Base-by-base conservation (phyloP, 2,797 vertebrate genomes). In the Oryzias dopingdopingensis region DNA sequence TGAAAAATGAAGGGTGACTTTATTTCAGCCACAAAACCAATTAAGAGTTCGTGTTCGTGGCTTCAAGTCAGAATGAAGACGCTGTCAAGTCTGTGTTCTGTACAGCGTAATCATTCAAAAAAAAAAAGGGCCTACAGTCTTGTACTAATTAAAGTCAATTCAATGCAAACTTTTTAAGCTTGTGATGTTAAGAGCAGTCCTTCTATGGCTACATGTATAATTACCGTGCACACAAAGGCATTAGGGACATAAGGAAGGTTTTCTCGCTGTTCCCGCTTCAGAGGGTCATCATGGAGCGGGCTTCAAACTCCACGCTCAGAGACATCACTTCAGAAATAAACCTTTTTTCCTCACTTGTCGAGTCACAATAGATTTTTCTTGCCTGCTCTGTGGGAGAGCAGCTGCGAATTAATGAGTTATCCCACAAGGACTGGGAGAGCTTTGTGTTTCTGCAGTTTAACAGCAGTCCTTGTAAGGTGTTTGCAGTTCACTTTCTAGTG, bases 141-240 rank as follows among this genome's bases (percentile, higher is more conserved):
- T 52, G n/a, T 55, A 59, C 64, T 58, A 62, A 59, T 66, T 66
- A 68, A 59, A 63, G 26, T 18, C 4, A 7, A 40, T 65, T 69
- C 44, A 20, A 50, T 46, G 20, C 58, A 64, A 52, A 48, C 44
- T 45, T 65, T 56, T 52, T 7, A 22, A 15, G 22, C 29, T 68
- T 67, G 57, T 45, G 42, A 54, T 32, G 49, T 44, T 24, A 40
- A 61, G 49, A 56, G 6, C 49, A 5, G 10, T 15, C 32, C 4
- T 14, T 55, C 48, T 42, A 6, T 18, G 66, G 55, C 47, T 54
- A 32, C 57, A 24, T 51, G 45, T 7, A 17, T 60, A 60, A 63
- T 76, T 51, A 72, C 52, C 32, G 14, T 12, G 26, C 24, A 32
- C 56, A 52, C 46, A 26, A 63, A 10, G 43, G 42, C 42, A 47